phyloP scores from a whole-genome alignment of 1,140 invertebrate genomes.

The Microplitis demolitor region DNA sequence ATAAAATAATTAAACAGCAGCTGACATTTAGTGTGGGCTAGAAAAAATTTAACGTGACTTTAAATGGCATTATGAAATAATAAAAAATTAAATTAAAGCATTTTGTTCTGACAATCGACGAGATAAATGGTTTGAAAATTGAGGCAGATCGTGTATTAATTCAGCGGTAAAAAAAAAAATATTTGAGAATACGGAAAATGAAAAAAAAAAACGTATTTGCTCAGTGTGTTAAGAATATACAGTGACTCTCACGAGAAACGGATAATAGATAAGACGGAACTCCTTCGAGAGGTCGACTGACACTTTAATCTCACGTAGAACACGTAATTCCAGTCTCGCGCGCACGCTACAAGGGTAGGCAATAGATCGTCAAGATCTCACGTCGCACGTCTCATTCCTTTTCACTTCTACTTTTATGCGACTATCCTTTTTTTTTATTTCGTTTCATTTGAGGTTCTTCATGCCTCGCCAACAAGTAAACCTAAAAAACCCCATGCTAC shows the following conservation, averaged over 20 bases:
- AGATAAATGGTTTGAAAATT: no score
- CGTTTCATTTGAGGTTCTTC: conserved; percentile 22
- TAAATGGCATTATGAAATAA: no score
- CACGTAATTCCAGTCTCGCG: conserved; percentile 17
- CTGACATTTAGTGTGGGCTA: no score
- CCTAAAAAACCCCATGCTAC: background rate
- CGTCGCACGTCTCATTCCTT: background rate
- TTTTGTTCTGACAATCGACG: no score
- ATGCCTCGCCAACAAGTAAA: conserved; percentile 14
- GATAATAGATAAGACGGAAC: conserved; percentile 39
- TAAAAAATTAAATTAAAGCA: no score
- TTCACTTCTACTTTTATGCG: background rate
- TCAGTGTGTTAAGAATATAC: conserved; percentile 26
- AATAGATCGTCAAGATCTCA: conserved; percentile 25
- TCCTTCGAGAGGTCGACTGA: conserved; percentile 27
- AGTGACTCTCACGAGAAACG: conserved; percentile 17
- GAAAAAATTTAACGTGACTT: no score
- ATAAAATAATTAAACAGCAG: no score
- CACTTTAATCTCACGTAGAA: conserved; percentile 41
- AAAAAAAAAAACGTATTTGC: conserved; percentile 20
- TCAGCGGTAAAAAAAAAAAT: background rate
- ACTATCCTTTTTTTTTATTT: conserved; percentile 3
- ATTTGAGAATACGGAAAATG: background rate
- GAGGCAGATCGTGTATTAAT: no score
- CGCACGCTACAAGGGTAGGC: conserved; percentile 4